Base-by-base conservation (phyloP, 2,888 invertebrate species). In the Lasioglossum marginatum region DNA sequence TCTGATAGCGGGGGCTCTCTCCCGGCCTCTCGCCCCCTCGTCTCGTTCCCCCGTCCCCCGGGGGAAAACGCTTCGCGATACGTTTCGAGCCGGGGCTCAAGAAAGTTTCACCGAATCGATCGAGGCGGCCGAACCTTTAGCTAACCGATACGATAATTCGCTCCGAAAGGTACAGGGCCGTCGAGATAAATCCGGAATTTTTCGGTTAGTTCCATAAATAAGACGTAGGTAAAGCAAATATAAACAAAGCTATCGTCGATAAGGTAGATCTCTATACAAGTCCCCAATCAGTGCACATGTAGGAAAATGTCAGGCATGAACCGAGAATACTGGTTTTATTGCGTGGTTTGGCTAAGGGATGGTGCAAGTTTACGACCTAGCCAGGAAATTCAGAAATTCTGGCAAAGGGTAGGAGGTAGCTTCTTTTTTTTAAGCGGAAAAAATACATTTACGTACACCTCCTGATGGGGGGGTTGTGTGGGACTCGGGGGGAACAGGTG, bases 21-120 rank as follows among this genome's bases (percentile, higher is more conserved):
- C 66, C 23, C 37, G 23, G 0, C 52, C 52, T 37, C 68, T 34
- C 66, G 48, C 60, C 60, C 60, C 60, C 27, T 27, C 34, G n/a
- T 60, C 60, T 14, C 27, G 60, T 14, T 12, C 68, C 57, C 80
- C 80, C 34, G 23, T 0, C 34, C 68, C 68, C 68, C 37, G 37
- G 10, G 52, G n/a, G 45, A 70, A 70, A 82, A 77, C 78, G 73
- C 80, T 80, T 74, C 66, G 27, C 72, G 83, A 78, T 82, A 83
- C 73, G 57, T 76, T 79, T 79, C 73, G 77, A 79, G 79, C 84
- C 16, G 48, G 72, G 31, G 34, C 40, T 71, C 27, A 27, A 74
- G 76, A 82, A 85, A 85, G 78, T 85, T 84, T 79, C 77, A 60
- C 31, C 83, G 83, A 82, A 74, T 73, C 79, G 85, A 85, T 76